Evolutionary conservation across 2,797 vertebrate species (phyloP).

Genomic region (Sternotherus odoratus): DNA sequence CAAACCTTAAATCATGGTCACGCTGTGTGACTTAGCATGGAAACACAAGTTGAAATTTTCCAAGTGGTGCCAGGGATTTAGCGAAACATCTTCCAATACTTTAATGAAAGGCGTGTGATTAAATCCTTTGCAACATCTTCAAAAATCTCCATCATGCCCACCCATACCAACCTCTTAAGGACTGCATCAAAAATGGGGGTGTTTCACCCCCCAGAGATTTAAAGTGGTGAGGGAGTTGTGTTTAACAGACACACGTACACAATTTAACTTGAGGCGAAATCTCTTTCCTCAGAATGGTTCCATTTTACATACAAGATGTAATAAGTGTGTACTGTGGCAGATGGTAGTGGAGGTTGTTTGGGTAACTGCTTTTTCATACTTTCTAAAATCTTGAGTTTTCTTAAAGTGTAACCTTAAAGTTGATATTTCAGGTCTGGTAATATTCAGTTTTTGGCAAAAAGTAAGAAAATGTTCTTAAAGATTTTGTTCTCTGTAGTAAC

Average conservation of each 20-base stretch:
- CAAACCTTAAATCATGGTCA: not conserved
- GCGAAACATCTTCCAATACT: not conserved
- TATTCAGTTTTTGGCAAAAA: not conserved
- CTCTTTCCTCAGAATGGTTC: not conserved
- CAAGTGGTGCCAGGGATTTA: not conserved
- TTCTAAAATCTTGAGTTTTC: not conserved
- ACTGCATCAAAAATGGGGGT: not conserved
- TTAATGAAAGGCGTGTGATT: not conserved
- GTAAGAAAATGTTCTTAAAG: not conserved
- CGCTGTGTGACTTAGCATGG: not conserved
- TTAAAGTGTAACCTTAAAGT: not conserved
- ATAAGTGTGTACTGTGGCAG: not conserved
- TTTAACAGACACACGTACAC: not conserved
- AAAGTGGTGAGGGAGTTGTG: not conserved
- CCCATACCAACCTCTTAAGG: not conserved
- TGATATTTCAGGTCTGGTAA: not conserved
- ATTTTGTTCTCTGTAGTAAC: not conserved
- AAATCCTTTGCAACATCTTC: not conserved
- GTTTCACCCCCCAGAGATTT: not conserved
- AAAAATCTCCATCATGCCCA: not conserved
- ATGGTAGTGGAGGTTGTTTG: not conserved
- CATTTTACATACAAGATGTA: not conserved
- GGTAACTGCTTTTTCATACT: not conserved
- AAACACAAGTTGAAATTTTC: not conserved
- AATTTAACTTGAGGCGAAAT: not conserved